Conservation (phyloP, 1,140 invertebrate species). For the Contarinia nasturtii region DNA sequence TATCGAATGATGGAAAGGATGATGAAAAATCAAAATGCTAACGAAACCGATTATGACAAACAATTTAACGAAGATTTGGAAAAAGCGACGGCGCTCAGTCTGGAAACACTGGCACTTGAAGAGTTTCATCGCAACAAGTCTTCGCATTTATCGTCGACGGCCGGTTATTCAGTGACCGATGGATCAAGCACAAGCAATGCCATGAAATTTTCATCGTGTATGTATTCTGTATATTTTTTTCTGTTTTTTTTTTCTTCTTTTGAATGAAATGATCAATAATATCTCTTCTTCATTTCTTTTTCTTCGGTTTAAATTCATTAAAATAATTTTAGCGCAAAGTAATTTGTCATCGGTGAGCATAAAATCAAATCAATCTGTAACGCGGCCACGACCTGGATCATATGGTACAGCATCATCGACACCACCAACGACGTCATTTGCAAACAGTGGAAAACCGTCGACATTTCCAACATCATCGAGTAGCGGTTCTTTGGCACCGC, state of each 20-base stretch:
- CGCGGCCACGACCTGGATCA: conserved; percentile 28
- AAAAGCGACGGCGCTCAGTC: conserved; percentile 62
- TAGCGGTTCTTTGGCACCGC: conserved; percentile 14
- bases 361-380: no score
- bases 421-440: conserved; percentile 23
- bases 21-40: conserved; percentile 10
- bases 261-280: no score
- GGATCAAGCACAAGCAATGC: no score
- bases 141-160: neutral
- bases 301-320: no score
- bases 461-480: conserved; percentile 23
- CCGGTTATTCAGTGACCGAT: no score
- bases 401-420: conserved; percentile 25
- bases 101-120: conserved; percentile 65
- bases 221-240: no score
- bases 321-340: no score
- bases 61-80: conserved; percentile 71
- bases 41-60: conserved; percentile 45
- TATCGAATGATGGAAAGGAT: neutral
- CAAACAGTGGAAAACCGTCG: conserved; percentile 29
- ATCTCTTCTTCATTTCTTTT: no score
- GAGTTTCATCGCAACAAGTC: conserved; percentile 39
- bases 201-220: no score
- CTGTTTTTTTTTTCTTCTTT: no score
- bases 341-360: no score